Percentiles rank a stretch among this genome's conserved stretches.
phyloP scores from a whole-genome alignment of 2,888 invertebrate genomes.

The Pseudococcus longispinus region DNA sequence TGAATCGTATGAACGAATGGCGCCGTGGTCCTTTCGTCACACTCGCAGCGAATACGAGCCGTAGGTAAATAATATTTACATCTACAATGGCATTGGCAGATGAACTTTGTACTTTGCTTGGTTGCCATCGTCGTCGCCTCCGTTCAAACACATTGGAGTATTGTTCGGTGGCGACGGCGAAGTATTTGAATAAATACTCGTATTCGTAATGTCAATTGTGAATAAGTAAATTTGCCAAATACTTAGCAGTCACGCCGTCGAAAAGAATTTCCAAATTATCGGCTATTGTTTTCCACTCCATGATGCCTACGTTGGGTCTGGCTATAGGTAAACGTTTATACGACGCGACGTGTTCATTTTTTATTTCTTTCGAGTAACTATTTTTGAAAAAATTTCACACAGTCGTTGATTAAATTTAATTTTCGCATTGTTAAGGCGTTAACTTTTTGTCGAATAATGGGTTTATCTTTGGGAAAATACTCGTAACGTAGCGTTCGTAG shows the following conservation, averaged over 20 bases:
- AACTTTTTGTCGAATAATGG: constrained; percentile 2
- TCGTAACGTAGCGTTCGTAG: too few relatives aligned
- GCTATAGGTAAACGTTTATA: not conserved
- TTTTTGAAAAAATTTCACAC: constrained; percentile 14
- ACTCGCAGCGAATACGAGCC: not conserved
- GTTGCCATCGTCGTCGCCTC: not conserved
- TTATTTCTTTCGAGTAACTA: not conserved
- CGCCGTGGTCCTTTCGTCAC: not conserved
- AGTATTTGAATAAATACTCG: not conserved
- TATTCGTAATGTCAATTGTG: not conserved
- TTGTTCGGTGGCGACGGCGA: not conserved
- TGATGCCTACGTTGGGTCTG: not conserved
- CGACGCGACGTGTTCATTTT: not conserved
- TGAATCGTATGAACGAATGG: not conserved
- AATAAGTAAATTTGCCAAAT: constrained; percentile 36
- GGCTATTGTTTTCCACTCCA: not conserved
- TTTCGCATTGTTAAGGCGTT: constrained; percentile 10
- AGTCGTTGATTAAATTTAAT: constrained; percentile 13
- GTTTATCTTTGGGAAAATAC: not conserved
- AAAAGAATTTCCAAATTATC: constrained; percentile 19
- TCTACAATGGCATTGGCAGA: not conserved
- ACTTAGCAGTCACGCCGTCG: not conserved
- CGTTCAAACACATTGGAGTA: not conserved
- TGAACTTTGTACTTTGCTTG: not conserved
- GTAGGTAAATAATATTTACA: not conserved